phyloP scores from a whole-genome alignment of 2,888 invertebrate genomes.

The Ligdia adustata region DNA sequence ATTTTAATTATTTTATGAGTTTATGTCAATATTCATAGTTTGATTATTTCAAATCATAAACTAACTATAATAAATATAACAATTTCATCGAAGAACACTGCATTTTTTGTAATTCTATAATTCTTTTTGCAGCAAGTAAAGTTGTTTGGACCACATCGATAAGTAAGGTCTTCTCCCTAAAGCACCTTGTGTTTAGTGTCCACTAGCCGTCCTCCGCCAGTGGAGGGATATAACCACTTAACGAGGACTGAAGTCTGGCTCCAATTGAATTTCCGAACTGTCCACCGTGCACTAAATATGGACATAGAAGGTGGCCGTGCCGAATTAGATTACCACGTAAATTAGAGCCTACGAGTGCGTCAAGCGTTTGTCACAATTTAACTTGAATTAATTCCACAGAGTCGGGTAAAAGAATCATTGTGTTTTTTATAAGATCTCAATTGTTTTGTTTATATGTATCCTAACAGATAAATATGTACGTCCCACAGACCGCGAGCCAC shows the following conservation, averaged over 20 bases:
- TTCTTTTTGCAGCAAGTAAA: no score
- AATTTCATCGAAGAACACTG: no score
- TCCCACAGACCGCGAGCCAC: slow-evolving; percentile 27
- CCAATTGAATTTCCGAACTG: slow-evolving; percentile 71
- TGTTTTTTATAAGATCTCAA: no score
- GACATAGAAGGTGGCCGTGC: slow-evolving; percentile 40
- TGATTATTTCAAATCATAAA: no score
- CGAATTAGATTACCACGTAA: slow-evolving; percentile 35
- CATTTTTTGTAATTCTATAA: no score
- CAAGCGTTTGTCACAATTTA: slow-evolving; percentile 22
- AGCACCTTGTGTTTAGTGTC: slow-evolving; percentile 71
- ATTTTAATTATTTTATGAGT: no score
- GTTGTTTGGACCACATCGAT: no score
- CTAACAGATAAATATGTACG: no score
- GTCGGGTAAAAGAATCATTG: background rate
- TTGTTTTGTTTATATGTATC: no score
- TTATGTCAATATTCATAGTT: no score
- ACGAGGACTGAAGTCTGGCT: slow-evolving; percentile 76
- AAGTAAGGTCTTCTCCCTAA: slow-evolving; percentile 20
- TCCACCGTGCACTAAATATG: slow-evolving; percentile 57
- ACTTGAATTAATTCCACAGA: background rate
- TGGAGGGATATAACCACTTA: slow-evolving; percentile 80
- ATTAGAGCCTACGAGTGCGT: slow-evolving; percentile 23
- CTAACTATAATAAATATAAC: no score
- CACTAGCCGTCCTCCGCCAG: slow-evolving; percentile 62